These are phyloP conservation scores for Periophthalmus modestus DNA, from an alignment of 2,113 vertebrate genomes.

Conservation along the genomic window DNA sequence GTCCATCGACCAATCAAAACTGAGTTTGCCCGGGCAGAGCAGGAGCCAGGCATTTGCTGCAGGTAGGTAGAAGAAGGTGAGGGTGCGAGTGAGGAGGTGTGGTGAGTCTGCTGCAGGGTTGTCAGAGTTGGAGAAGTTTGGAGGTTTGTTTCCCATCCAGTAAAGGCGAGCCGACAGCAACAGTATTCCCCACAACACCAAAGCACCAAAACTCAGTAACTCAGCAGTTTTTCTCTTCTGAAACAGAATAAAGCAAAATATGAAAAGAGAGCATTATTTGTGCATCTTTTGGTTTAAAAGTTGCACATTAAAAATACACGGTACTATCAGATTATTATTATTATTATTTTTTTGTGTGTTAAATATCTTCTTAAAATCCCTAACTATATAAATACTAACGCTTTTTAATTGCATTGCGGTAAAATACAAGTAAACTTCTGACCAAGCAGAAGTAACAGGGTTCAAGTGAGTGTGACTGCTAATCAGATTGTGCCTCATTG, in stretches of 20 bases:
- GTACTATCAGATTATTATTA: not conserved
- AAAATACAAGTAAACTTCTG: conserved; percentile 27
- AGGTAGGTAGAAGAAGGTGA: conserved; percentile 94
- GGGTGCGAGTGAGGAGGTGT: conserved; percentile 82
- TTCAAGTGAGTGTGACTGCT: conserved; percentile 51
- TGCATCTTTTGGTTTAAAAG: not conserved
- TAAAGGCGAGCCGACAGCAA: conserved; percentile 91
- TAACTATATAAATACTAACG: not conserved
- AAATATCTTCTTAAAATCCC: not conserved
- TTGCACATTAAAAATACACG: not conserved
- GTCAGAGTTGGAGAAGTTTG: conserved; percentile 98
- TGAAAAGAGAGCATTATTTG: conserved; percentile 12
- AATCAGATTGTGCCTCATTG: conserved; percentile 63
- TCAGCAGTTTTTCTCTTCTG: conserved; percentile 86
- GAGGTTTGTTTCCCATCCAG: conserved; percentile 99
- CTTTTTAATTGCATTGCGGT: not conserved
- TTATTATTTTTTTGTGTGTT: too few species aligned
- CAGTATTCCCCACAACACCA: conserved; percentile 86
- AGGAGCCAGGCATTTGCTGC: conserved; percentile 93
- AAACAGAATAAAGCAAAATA: conserved; percentile 45
- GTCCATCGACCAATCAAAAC: conserved; percentile 99
- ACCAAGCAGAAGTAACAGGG: conserved; percentile 34
- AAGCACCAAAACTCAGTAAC: conserved; percentile 82
- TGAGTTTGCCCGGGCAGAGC: conserved; percentile 92
- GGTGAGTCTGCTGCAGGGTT: conserved; percentile 95